Evolutionary conservation across 1,140 invertebrate genomes (phyloP).

Genomic region (Drosophila pruinosa): DNA sequence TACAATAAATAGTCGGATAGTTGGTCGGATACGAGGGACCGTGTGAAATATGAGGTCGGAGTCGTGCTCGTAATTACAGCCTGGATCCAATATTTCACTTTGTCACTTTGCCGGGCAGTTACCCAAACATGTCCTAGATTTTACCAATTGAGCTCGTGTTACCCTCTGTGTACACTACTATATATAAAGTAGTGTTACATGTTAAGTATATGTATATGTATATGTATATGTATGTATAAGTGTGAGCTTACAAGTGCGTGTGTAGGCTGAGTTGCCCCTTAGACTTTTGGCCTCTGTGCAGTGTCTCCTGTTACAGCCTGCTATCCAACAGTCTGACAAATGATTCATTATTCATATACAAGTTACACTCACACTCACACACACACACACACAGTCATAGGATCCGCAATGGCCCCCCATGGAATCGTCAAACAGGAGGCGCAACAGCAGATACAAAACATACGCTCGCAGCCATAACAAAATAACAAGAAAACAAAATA

Average conservation of each 20-base stretch:
- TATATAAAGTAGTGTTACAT: not conserved
- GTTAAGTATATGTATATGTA: not conserved
- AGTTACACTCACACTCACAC: constrained; percentile 13
- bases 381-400: constrained; percentile 10
- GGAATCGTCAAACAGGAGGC: constrained; percentile 40
- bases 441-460: constrained; percentile 31
- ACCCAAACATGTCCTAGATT: constrained; percentile 77
- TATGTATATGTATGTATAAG: not conserved
- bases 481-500: constrained; percentile 21
- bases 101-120: constrained; percentile 71
- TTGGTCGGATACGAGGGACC: not conserved
- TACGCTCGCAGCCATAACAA: constrained; percentile 50
- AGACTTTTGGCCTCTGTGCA: constrained; percentile 58
- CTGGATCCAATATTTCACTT: constrained; percentile 75
- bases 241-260: constrained; percentile 6
- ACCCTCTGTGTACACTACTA: constrained; percentile 23
- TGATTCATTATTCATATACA: constrained; percentile 77
- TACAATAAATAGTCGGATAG: constrained; percentile 52
- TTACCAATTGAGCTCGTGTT: constrained; percentile 74
- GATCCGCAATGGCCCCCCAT: constrained; percentile 55
- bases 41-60: constrained; percentile 66
- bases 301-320: constrained; percentile 52
- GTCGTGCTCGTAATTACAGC: constrained; percentile 65
- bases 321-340: constrained; percentile 61
- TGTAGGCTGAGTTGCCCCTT: constrained; percentile 27